Base-by-base conservation (phyloP, 2,888 invertebrate species). In the Leptopilina syphax region DNA sequence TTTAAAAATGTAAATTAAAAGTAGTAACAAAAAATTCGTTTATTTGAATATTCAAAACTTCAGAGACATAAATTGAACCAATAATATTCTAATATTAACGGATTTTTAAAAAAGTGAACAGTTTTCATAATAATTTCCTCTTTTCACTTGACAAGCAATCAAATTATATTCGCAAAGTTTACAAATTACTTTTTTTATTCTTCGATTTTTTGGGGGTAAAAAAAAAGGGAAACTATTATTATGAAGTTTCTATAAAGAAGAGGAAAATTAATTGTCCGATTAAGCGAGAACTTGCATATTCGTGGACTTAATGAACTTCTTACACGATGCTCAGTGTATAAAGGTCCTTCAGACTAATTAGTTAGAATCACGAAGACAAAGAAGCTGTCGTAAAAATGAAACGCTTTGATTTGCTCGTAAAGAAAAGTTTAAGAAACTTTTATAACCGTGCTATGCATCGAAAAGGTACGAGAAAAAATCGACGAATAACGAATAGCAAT, bases 251-350 rank as follows among this genome's bases (percentile, higher is more conserved):
- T 63, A 34, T 63, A n/a, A 47, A 65, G 76, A 24, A n/a, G 47
- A 12, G 34, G 54, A 77, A 81, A 80, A 80, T 80, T 81, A 80
- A 83, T 80, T 67, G 79, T 65, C 65, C 79, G 76, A 81, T 83
- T 83, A 78, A 80, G 76, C 50, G 78, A 34, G 66, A 57, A 34
- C 76, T 65, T 50, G 70, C 76, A 73, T 57, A 77, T 54, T 54
- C 76, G 73, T 34, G n/a, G 77, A 81, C 81, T 78, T 80, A 78
- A 82, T 82, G 78, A 81, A 80, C 77, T 77, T 77, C 78, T 77
- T 77, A 65, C 76, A 57, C 65, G 44, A 41, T 77, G 24, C 63
- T 79, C 27, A 68, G 57, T 54, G 54, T 44, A 44, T 54, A 67
- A 27, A 68, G 65, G 27, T 13, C 73, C 27, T 60, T 27, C n/a